Percentiles rank a stretch among this genome's conserved stretches.
phyloP scores from a whole-genome alignment of 2,888 invertebrate genomes.

The Acanthoscelides obtectus region DNA sequence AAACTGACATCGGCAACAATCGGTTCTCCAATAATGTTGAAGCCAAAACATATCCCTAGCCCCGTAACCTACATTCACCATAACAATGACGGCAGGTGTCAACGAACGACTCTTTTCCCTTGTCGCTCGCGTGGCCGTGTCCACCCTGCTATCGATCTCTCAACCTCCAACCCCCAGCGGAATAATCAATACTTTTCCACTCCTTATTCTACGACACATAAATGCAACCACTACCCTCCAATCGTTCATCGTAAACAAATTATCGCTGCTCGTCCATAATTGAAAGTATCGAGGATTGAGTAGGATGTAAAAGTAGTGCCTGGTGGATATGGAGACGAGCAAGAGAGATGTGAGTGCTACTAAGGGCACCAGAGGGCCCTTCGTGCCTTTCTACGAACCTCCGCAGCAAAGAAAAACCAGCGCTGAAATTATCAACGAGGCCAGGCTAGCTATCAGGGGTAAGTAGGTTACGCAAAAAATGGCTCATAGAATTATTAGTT shows the following conservation, averaged over 20 bases:
- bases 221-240: neutral
- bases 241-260: neutral
- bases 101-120: neutral
- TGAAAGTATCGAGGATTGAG: neutral
- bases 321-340: neutral
- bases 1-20: neutral
- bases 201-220: neutral
- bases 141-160: neutral
- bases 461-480: conserved; percentile 9
- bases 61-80: neutral
- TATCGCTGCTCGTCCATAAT: neutral
- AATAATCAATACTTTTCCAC: conserved; percentile 2
- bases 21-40: neutral
- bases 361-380: conserved; percentile 31
- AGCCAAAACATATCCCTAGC: neutral
- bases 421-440: conserved; percentile 76
- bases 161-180: neutral
- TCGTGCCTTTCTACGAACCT: conserved; percentile 58
- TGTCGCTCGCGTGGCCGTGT: neutral
- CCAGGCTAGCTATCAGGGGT: conserved; percentile 57
- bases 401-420: conserved; percentile 63
- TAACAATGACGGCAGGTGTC: neutral
- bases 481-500: neutral
- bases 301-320: neutral
- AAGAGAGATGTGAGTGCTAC: neutral